Evolutionary conservation across 2,888 invertebrate species (phyloP), one percentile per base, ranked within the genome.

Genomic region (Lithosia quadra): DNA sequence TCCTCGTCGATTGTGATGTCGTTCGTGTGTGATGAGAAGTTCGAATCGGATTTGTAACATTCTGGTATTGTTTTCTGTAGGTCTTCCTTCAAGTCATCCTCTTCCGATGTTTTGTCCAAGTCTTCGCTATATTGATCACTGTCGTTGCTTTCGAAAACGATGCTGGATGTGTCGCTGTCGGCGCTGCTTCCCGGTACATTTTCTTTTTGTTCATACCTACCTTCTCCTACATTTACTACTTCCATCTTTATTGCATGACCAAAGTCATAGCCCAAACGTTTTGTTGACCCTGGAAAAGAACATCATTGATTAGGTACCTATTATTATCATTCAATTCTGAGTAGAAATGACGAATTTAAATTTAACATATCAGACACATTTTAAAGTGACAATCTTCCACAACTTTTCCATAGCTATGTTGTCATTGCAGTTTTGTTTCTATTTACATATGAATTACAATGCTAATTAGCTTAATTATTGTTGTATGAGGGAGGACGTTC

Each of bases 231-330:
- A 76, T 91, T 91, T 59, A 94, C 91, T 71, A 88, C 89, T 85
- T 95, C 94, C 95, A 95, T 94, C 85, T 91, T 94, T 88, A 94
- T 93, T 68, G 93, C 94, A 87, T 91, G 88, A 76, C 91, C 92
- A 84, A 94, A 90, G 86, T 93, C 92, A 92, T 94, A 95, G 81
- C 90, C 92, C 36, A 88, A 87, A 77, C 90, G 88, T 81, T 86
- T 89, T 72, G 87, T 84, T 76, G 90, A 88, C 93, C 94, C 94
- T 95, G 89, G 67, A 94, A 85, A 89, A 91, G 73, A 64, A 79
- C 69, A 67, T 67, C 68, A 71, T 73, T 81, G 34, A 65, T 73
- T 49, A n/a, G n/a, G n/a, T n/a, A n/a, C n/a, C n/a, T n/a, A 49
- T 49, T 49, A n/a, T n/a, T 4, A 78, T 76, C 74, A 79, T 69